Evolutionary conservation across 2,888 invertebrate genomes (phyloP).

Genomic region (Melitaea athalia): DNA sequence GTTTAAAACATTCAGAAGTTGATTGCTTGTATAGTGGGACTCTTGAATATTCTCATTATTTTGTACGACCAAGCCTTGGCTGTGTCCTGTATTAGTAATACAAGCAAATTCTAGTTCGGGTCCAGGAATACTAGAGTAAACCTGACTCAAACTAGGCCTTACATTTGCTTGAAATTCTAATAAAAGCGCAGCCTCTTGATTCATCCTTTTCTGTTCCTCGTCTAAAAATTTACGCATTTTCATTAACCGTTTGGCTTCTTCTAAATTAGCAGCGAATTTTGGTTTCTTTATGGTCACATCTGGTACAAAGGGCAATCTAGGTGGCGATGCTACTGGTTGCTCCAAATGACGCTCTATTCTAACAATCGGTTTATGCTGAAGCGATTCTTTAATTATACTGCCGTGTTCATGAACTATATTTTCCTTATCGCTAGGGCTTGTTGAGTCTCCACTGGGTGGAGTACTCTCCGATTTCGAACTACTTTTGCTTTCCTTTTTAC

Average conservation of each 20-base stretch:
- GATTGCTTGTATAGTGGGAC: slow-evolving; percentile 36
- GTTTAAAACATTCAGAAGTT: slow-evolving; percentile 33
- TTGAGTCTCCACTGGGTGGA: slow-evolving; percentile 75
- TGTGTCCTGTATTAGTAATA: slow-evolving; percentile 49
- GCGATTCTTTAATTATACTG: slow-evolving; percentile 47
- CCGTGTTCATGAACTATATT: slow-evolving; percentile 47
- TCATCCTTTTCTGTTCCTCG: slow-evolving; percentile 82
- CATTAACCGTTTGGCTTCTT: slow-evolving; percentile 85
- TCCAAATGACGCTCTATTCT: slow-evolving; percentile 71
- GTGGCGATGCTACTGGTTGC: slow-evolving; percentile 62
- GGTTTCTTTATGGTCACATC: slow-evolving; percentile 83
- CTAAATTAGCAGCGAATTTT: slow-evolving; percentile 86
- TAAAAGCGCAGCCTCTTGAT: slow-evolving; percentile 74
- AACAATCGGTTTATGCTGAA: slow-evolving; percentile 59
- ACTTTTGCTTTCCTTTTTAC: slow-evolving; percentile 68
- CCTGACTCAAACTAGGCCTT: slow-evolving; percentile 73
- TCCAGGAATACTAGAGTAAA: slow-evolving; percentile 75
- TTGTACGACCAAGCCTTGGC: slow-evolving; percentile 41
- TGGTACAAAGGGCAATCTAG: slow-evolving; percentile 70
- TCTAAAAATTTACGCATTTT: slow-evolving; percentile 85
- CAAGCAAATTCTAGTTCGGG: slow-evolving; percentile 78
- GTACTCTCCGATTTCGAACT: slow-evolving; percentile 73
- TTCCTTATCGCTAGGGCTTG: slow-evolving; percentile 79
- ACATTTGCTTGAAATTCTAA: slow-evolving; percentile 78
- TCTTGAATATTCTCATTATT: slow-evolving; percentile 33